Conservation (phyloP, 1,140 invertebrate species). For the Cotesia glomerata region DNA sequence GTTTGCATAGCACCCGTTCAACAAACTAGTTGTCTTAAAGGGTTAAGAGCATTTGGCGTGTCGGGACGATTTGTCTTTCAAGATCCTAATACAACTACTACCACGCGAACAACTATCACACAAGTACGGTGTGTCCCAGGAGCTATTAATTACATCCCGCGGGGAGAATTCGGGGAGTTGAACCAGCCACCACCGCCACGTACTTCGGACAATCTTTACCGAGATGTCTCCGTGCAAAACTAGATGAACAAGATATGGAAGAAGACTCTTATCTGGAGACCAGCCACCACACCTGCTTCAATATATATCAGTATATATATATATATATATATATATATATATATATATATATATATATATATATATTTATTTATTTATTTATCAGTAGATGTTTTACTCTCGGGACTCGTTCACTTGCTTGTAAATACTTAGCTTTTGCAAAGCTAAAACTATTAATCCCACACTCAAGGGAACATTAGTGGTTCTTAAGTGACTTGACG, state of each 20-base stretch:
- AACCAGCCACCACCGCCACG: neutral
- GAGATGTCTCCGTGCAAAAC: neutral
- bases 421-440: constrained; percentile 21
- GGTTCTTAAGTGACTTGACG: constrained; percentile 10
- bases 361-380: too few species aligned
- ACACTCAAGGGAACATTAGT: constrained; percentile 4
- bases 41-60: constrained; percentile 27
- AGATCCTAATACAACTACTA: neutral
- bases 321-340: neutral
- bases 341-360: too few species aligned
- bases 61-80: constrained; percentile 26
- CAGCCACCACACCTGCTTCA: too few species aligned
- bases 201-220: constrained; percentile 23
- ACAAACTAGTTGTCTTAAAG: constrained; percentile 32
- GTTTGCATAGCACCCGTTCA: neutral
- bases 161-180: constrained; percentile 17
- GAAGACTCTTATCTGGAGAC: neutral
- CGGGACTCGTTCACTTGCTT: constrained; percentile 16
- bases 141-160: constrained; percentile 29
- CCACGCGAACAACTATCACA: neutral
- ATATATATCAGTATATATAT: neutral
- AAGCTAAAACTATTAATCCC: constrained; percentile 19
- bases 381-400: neutral
- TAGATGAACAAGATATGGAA: neutral
- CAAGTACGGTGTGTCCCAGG: neutral